These are phyloP conservation scores for Globodera rostochiensis DNA, from an alignment of 1,140 invertebrate genomes.

Conservation along the genomic window DNA sequence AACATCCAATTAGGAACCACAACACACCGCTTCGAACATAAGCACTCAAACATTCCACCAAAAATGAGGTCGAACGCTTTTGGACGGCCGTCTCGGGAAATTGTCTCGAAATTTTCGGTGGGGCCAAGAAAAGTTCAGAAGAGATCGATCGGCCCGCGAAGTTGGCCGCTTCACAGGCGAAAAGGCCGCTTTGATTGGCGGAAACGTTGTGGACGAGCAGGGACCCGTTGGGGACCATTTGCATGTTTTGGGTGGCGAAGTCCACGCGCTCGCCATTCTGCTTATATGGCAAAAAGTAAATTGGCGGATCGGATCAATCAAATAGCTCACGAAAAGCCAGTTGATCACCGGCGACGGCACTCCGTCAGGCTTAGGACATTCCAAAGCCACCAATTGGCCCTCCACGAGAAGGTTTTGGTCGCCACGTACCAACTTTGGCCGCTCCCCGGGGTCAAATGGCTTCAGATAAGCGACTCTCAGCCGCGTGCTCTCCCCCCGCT, in stretches of 20 bases:
- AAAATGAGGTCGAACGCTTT: neutral
- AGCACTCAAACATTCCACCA: conserved; percentile 26
- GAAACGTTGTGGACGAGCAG: conserved; percentile 30
- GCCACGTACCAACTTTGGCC: neutral
- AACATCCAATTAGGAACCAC: conserved; percentile 26
- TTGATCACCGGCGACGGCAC: conserved; percentile 20
- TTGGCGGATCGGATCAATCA: neutral
- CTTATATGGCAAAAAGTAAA: too few species aligned
- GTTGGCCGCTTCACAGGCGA: conserved; percentile 20
- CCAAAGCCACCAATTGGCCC: conserved; percentile 10
- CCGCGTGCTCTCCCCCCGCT: conserved; percentile 16
- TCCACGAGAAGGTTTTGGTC: neutral
- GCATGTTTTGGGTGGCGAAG: conserved; percentile 19
- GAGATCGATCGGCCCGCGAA: conserved; percentile 20
- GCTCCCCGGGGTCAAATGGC: neutral
- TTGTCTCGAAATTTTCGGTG: neutral
- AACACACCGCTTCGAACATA: conserved; percentile 27
- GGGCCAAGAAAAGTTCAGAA: conserved; percentile 1
- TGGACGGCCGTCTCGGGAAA: neutral
- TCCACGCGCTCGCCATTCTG: conserved; percentile 26
- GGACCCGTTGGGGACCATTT: conserved; percentile 26
- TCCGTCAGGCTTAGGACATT: conserved; percentile 14
- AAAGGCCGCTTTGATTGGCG: conserved; percentile 23
- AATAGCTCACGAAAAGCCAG: conserved; percentile 5
- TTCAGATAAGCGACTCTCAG: conserved; percentile 20